phyloP scores from a whole-genome alignment of 2,113 vertebrate species.

The Rissa tridactyla region DNA sequence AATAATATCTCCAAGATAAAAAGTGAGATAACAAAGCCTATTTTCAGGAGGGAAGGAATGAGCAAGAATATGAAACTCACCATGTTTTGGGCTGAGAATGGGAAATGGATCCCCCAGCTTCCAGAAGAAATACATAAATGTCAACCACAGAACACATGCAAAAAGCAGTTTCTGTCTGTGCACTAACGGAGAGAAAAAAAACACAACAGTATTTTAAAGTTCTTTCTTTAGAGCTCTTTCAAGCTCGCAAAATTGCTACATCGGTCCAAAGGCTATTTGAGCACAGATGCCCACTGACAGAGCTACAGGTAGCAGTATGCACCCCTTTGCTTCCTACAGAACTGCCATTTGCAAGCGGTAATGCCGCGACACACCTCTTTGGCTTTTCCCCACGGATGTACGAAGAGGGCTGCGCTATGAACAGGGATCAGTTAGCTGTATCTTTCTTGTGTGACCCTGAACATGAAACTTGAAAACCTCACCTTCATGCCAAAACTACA shows the following conservation, averaged over 20 bases:
- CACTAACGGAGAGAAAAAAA: constrained; percentile 72
- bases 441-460: not conserved
- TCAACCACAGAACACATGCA: constrained; percentile 92
- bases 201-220: not conserved
- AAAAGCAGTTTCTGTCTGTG: constrained; percentile 92
- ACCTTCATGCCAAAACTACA: not conserved
- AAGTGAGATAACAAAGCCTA: not conserved
- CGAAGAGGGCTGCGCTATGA: not conserved
- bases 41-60: not conserved
- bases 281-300: not conserved
- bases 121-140: constrained; percentile 99
- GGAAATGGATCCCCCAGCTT: constrained; percentile 97
- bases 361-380: fast-evolving
- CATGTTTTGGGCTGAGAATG: constrained; percentile 97
- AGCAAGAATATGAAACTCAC: constrained; percentile 71
- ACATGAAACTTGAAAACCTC: not conserved
- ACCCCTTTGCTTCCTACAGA: not conserved
- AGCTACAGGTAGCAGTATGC: not conserved
- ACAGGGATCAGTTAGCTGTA: not conserved
- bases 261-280: not conserved
- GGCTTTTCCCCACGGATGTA: not conserved
- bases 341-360: not conserved
- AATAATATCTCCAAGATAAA: not conserved
- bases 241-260: not conserved
- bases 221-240: not conserved